phyloP scores from a whole-genome alignment of 2,888 invertebrate species.

The Sarcophaga rosellei region DNA sequence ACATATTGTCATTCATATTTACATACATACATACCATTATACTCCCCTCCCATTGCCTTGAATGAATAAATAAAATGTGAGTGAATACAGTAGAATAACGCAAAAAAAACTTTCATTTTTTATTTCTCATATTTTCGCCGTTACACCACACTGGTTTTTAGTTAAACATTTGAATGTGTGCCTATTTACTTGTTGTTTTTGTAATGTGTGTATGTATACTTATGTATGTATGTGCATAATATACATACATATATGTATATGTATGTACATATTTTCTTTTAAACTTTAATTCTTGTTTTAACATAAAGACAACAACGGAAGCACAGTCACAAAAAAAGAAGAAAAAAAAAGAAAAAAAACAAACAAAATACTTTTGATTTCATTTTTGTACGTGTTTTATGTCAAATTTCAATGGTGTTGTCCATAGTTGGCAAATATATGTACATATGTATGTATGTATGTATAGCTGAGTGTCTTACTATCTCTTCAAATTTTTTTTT shows the following conservation, averaged over 20 bases:
- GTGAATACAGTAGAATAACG: neutral
- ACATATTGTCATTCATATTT: neutral
- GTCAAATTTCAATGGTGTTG: conserved; percentile 61
- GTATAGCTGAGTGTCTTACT: neutral
- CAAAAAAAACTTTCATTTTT: conserved; percentile 48
- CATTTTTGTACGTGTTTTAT: conserved; percentile 64
- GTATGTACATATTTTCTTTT: conserved; percentile 6
- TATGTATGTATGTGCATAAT: conserved; percentile 33
- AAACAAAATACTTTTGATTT: conserved; percentile 66
- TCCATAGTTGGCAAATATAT: neutral
- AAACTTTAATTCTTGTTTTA: conserved; percentile 57
- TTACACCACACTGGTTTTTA: conserved; percentile 47
- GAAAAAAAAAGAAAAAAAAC: neutral
- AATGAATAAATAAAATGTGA: neutral
- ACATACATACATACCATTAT: neutral
- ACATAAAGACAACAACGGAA: conserved; percentile 38
- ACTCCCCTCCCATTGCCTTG: neutral
- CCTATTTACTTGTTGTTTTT: neutral
- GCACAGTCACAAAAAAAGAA: conserved; percentile 2
- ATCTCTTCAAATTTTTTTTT: neutral
- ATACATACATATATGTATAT: neutral
- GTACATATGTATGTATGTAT: neutral
- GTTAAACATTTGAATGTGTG: conserved; percentile 41
- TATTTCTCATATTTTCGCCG: conserved; percentile 1
- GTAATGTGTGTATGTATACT: neutral